These are phyloP conservation scores for Elmis aenea DNA, from an alignment of 2,888 invertebrate genomes.

Conservation along the genomic window DNA sequence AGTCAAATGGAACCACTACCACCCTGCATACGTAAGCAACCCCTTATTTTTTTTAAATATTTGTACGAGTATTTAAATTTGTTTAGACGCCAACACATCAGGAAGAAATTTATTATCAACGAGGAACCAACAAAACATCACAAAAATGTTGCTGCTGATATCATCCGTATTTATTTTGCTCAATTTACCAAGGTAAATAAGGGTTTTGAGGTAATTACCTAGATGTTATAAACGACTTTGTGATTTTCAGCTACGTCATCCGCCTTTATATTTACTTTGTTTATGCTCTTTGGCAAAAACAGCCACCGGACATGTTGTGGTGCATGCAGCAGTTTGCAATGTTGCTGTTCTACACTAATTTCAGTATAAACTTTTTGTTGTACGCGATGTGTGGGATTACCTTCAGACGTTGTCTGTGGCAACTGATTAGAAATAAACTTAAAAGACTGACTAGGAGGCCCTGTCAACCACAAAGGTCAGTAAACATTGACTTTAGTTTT, in stretches of 20 bases:
- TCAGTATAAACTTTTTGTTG: slow-evolving; percentile 59
- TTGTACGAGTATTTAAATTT: too few species aligned
- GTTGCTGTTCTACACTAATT: slow-evolving; percentile 61
- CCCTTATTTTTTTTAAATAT: too few species aligned
- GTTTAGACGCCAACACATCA: slow-evolving; percentile 47
- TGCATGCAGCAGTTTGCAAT: slow-evolving; percentile 57
- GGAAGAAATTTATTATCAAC: slow-evolving; percentile 39
- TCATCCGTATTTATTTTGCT: slow-evolving; percentile 61
- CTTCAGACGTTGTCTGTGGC: slow-evolving; percentile 53
- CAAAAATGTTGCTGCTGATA: slow-evolving; percentile 62
- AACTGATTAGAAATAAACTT: slow-evolving; percentile 47
- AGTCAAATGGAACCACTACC: slow-evolving; percentile 31
- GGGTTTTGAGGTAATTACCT: background rate
- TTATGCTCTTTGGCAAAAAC: slow-evolving; percentile 46
- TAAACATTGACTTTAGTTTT: background rate
- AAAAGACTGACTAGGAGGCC: slow-evolving; percentile 41
- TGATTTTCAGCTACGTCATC: slow-evolving; percentile 53
- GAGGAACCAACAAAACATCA: slow-evolving; percentile 54
- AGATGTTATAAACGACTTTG: too few species aligned
- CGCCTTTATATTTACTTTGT: slow-evolving; percentile 51
- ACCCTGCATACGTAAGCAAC: slow-evolving; percentile 32
- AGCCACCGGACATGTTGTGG: slow-evolving; percentile 46
- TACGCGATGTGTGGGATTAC: slow-evolving; percentile 60
- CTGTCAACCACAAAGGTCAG: slow-evolving; percentile 12
- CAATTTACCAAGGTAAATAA: slow-evolving; percentile 55